Evolutionary conservation across 2,113 vertebrate genomes (phyloP).

Genomic region (Nettapus auritus): DNA sequence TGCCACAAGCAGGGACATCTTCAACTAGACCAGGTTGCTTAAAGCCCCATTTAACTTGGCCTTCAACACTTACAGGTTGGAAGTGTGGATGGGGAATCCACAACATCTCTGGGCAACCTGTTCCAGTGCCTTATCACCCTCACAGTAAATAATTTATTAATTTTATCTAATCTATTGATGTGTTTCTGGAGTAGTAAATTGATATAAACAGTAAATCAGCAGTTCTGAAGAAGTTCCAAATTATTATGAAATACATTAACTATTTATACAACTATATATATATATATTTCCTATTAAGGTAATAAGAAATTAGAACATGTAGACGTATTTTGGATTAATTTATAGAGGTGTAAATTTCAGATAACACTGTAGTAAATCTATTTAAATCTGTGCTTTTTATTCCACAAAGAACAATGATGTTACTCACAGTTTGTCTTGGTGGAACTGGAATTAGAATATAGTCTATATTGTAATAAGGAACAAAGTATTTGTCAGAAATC

Average conservation of each 20-base stretch:
- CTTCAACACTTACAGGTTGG: too few species aligned
- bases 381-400: not conserved
- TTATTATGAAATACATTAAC: slow-evolving; percentile 14
- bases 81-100: too few species aligned
- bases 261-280: not conserved
- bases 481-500: slow-evolving; percentile 20
- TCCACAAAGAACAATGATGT: slow-evolving; percentile 40
- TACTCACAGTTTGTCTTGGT: slow-evolving; percentile 38
- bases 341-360: slow-evolving; percentile 54
- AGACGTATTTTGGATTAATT: slow-evolving; percentile 25
- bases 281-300: slow-evolving; percentile 27
- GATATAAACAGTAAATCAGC: slow-evolving; percentile 8
- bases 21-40: too few species aligned
- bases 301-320: slow-evolving; percentile 7
- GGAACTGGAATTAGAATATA: not conserved
- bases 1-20: too few species aligned
- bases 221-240: slow-evolving; percentile 16
- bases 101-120: too few species aligned
- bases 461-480: slow-evolving; percentile 30
- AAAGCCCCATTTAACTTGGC: too few species aligned
- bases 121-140: too few species aligned
- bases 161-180: not conserved
- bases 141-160: too few species aligned
- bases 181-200: not conserved
- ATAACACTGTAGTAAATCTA: slow-evolving; percentile 49